Conservation (phyloP, 2,113 vertebrate genomes). For the Rhabdornis inornatus region DNA sequence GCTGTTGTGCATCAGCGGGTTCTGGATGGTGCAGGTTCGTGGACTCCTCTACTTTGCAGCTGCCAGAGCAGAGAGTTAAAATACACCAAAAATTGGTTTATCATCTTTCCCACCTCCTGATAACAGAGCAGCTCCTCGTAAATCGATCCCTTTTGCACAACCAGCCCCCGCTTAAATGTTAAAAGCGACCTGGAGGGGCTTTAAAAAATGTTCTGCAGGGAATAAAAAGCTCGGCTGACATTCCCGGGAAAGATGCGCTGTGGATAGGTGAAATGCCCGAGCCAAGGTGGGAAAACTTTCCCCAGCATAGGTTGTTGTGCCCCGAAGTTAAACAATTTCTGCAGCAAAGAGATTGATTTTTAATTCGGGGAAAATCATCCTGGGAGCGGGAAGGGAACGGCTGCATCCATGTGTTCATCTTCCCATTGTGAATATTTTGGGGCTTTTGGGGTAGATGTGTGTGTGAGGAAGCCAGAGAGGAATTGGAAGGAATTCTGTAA, state of each 20-base stretch:
- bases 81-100: neutral
- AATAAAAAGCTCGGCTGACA: neutral
- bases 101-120: neutral
- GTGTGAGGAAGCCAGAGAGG: neutral
- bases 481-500: neutral
- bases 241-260: neutral
- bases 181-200: fast-evolving
- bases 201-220: neutral
- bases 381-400: neutral
- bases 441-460: neutral
- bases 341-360: neutral
- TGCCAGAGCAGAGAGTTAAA: neutral
- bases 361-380: neutral
- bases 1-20: neutral
- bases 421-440: neutral
- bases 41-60: neutral
- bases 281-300: neutral
- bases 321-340: neutral
- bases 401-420: neutral
- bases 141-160: neutral
- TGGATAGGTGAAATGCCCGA: neutral
- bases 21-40: neutral
- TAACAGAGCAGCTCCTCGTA: neutral
- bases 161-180: neutral
- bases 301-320: neutral